Evolutionary conservation across 2,113 vertebrate species (phyloP).

Genomic region (Ariopsis seemanni): DNA sequence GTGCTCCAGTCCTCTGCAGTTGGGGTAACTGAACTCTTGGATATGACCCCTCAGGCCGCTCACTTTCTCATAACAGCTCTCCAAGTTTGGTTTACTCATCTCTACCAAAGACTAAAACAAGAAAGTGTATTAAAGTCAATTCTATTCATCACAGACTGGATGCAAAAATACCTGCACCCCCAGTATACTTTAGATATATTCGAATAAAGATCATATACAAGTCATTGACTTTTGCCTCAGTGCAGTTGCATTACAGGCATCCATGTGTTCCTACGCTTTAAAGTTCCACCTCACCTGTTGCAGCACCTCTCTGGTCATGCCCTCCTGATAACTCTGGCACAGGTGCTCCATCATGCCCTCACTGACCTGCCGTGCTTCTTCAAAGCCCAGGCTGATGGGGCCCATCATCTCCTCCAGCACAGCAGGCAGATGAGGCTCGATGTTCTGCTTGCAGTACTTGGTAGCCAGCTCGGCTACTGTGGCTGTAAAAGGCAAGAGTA

Average conservation of each 20-base stretch:
- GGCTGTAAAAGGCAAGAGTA: constrained; percentile 60
- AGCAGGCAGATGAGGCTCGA: constrained; percentile 82
- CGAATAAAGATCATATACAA: too few relatives aligned
- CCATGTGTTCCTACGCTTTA: too few relatives aligned
- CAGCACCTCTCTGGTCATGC: constrained; percentile 62
- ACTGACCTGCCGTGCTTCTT: constrained; percentile 77
- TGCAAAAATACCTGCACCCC: too few relatives aligned
- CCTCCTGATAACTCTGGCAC: constrained; percentile 72
- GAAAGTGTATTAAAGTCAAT: background rate
- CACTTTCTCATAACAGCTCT: constrained; percentile 81
- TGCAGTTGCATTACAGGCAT: background rate
- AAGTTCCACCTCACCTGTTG: constrained; percentile 71
- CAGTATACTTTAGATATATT: too few relatives aligned
- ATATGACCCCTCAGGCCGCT: constrained; percentile 76
- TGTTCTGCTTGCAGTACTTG: constrained; percentile 73
- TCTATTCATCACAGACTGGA: background rate
- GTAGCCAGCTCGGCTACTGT: constrained; percentile 75
- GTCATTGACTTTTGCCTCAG: too few relatives aligned
- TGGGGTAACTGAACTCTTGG: constrained; percentile 79
- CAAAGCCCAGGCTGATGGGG: constrained; percentile 85
- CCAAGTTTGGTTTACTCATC: constrained; percentile 78
- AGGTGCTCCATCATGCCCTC: constrained; percentile 79
- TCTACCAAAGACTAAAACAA: constrained; percentile 68
- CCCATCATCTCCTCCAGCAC: constrained; percentile 91
- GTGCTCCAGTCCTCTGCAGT: constrained; percentile 77